A percentile compares a stretch with the other conserved stretches of the same genome.
phyloP scores from a whole-genome alignment of 1,140 invertebrate species.

The Drosophila setifemur region DNA sequence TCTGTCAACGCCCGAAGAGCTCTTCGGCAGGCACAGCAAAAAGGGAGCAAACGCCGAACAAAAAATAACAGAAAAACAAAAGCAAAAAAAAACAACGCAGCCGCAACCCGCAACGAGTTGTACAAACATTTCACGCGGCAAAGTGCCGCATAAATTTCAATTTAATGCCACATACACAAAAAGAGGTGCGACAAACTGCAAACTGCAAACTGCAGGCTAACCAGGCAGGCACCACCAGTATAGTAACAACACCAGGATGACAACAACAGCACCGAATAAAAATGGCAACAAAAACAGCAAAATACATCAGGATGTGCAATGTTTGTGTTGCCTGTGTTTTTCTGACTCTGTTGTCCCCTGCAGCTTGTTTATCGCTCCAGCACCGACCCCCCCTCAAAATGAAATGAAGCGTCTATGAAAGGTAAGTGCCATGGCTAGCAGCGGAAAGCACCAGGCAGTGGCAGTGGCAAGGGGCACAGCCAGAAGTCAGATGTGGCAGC shows the following conservation, averaged over 20 bases:
- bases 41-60: too few relatives aligned
- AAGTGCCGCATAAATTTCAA: conserved; percentile 80
- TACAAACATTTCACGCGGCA: conserved; percentile 80
- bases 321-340: conserved; percentile 55
- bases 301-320: conserved; percentile 63
- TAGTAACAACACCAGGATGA: conserved; percentile 19
- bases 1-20: conserved; percentile 70
- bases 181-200: conserved; percentile 57
- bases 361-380: conserved; percentile 54
- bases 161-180: conserved; percentile 71
- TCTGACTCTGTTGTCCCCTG: conserved; percentile 20
- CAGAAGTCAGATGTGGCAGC: conserved; percentile 3
- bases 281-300: conserved; percentile 35
- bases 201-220: conserved; percentile 21
- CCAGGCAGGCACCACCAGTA: conserved; percentile 12
- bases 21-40: too few relatives aligned
- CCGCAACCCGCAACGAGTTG: conserved; percentile 77
- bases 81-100: conserved; percentile 15
- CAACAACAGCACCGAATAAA: too few relatives aligned
- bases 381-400: conserved; percentile 6
- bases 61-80: conserved; percentile 5
- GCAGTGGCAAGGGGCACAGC: too few relatives aligned
- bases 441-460: conserved; percentile 22
- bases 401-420: conserved; percentile 65
- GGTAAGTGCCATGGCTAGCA: conserved; percentile 39